Conservation (phyloP, 2,113 vertebrate genomes). For the Petaurus breviceps region DNA sequence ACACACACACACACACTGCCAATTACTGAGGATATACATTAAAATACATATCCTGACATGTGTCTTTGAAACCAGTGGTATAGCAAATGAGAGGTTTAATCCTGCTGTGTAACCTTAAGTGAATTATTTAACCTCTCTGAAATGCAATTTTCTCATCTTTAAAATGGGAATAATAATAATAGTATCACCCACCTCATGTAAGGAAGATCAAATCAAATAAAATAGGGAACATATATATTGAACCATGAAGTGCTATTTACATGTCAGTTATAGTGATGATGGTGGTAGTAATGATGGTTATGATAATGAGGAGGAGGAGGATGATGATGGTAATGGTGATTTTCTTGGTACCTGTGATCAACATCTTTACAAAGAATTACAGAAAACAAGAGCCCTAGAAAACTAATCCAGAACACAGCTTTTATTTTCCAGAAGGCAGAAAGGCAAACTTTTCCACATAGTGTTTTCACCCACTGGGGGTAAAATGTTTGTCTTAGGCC, state of each 20-base stretch:
- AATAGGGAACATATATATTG: not conserved
- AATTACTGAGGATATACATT: not conserved
- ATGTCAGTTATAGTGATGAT: not conserved
- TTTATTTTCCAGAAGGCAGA: not conserved
- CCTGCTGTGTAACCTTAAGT: not conserved
- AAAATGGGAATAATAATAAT: not conserved
- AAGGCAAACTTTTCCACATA: not conserved
- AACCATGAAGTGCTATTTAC: not conserved
- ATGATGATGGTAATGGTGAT: not conserved
- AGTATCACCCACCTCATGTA: not conserved
- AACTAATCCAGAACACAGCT: not conserved
- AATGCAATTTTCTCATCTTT: not conserved
- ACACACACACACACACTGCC: no score
- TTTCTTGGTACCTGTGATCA: not conserved
- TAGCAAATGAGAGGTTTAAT: not conserved
- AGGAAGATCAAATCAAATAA: not conserved
- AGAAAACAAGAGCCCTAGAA: not conserved
- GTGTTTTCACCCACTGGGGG: not conserved
- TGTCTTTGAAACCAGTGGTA: not conserved
- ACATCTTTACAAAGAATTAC: not conserved
- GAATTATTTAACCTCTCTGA: not conserved
- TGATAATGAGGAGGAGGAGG: not conserved
- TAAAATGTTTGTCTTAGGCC: not conserved
- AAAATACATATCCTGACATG: not conserved
- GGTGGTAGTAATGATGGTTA: not conserved